Evolutionary conservation across 2,113 vertebrate genomes (phyloP), one percentile per base, ranked within the genome.

Genomic region (Oncorhynchus tshawytscha): DNA sequence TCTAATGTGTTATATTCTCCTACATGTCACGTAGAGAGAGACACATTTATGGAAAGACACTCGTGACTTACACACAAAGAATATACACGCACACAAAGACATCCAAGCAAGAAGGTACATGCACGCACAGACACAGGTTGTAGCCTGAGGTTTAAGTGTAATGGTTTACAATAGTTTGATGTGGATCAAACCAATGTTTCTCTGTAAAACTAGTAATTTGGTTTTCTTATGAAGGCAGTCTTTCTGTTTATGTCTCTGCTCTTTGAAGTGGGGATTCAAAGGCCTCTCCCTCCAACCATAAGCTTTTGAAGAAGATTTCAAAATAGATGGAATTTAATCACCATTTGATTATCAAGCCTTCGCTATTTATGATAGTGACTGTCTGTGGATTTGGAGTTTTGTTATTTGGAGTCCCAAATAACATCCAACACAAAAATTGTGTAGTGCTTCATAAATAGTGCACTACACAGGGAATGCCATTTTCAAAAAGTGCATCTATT

Each of bases 261-360:
- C 84, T 88, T 87, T 88, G 84, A 88, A 83, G 74, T 70, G 70
- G 31, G 60, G 65, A 60, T 81, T 81, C 71, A 66, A 72, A 85
- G 78, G 65, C 15, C 16, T 20, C 20, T 60, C 29, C 48, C 71
- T 78, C 8, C 39, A 45, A 45, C 39, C 39, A 45, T 45, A 45
- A 45, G 39, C 76, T 67, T 88, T 70, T 84, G 71, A 86, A 75
- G 85, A 69, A 31, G 39, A 81, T 74, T 84, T 84, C 72, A 76
- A 83, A 84, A 81, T 68, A 81, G 76, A 86, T 74, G 49, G 76
- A 78, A 88, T 87, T 84, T 11, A 45, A 45, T 83, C 86, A 84
- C 27, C 70, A 60, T 85, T 88, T 85, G 60, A 85, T 81, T 86
- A 82, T 76, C 64, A 48, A 39, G 79, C 74, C 48, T 45, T 74